These are phyloP conservation scores for Microdon myrmicae DNA, from an alignment of 2,888 invertebrate genomes.

Conservation along the genomic window DNA sequence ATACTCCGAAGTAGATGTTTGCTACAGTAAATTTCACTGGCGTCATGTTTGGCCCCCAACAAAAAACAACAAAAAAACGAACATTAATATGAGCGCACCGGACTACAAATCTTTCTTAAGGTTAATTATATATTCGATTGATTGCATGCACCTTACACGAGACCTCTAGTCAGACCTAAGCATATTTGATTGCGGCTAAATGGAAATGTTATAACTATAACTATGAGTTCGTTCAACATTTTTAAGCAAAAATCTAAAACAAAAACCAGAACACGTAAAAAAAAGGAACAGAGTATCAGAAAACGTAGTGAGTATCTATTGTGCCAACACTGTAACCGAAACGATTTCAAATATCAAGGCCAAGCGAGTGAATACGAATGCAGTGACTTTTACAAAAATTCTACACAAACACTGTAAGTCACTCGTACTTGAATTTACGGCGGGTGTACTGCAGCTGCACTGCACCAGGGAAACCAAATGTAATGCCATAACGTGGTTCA, in stretches of 20 bases:
- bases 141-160: no score
- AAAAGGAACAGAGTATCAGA: not conserved
- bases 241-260: not conserved
- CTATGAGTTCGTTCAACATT: not conserved
- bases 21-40: no score
- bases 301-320: conserved; percentile 27
- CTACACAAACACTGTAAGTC: conserved; percentile 19
- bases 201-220: not conserved
- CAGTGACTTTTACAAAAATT: conserved; percentile 39
- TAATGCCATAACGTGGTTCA: conserved; percentile 21
- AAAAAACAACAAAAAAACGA: no score
- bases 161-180: no score
- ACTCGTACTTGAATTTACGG: conserved; percentile 10
- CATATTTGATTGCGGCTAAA: no score
- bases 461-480: conserved; percentile 28
- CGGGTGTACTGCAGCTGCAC: not conserved
- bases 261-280: not conserved
- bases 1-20: no score
- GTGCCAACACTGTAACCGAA: conserved; percentile 34
- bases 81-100: no score
- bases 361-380: conserved; percentile 25
- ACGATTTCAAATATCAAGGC: conserved; percentile 45
- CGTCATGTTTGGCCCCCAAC: no score
- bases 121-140: no score
- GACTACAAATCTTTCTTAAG: no score